Base-by-base conservation (phyloP, 2,888 invertebrate species). In the Hetaerina titia region DNA sequence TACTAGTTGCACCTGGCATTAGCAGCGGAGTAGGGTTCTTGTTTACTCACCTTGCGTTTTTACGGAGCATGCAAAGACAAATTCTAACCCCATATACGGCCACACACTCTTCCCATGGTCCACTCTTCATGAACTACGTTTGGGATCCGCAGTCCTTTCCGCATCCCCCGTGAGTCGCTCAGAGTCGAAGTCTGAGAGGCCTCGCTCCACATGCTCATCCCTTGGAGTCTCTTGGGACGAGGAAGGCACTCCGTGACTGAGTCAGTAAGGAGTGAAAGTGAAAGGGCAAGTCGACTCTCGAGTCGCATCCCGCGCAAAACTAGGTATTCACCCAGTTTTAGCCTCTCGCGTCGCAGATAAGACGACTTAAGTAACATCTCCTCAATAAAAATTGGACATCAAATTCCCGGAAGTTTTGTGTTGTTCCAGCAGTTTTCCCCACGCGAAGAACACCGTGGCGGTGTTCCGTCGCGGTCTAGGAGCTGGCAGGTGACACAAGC, bases 281-380 rank as follows among this genome's bases (percentile, higher is more conserved):
- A 81, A 81, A 81, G 81, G 81, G 81, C 81, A 25, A 2, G 25
- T 81, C 81, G 31, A 11, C 81, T 31, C 1, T 31, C n/a, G 25
- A 31, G 81, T 25, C 81, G 81, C 81, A 81, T 81, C 81, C 22
- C 31, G 81, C 25, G 81, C 13, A 31, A 11, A 81, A 81, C 81
- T 81, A 69, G 31, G 81, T 45, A 45, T 1, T 2, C 45, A 45
- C 45, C 45, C 25, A 31, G 81, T 31, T 31, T 45, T n/a, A 81
- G 31, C 81, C 81, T 81, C 69, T 22, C 69, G 69, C 69, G 69
- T 69, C 81, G 31, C 81, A 81, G 31, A 31, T 81, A 81, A 81
- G 81, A 81, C 81, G 81, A 31, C 81, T 81, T 31, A 31, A 81
- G 81, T 81, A 31, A 81, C 81, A 81, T 69, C 81, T 81, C 81